phyloP scores from a whole-genome alignment of 2,888 invertebrate genomes.

The Drosophila diplacantha region DNA sequence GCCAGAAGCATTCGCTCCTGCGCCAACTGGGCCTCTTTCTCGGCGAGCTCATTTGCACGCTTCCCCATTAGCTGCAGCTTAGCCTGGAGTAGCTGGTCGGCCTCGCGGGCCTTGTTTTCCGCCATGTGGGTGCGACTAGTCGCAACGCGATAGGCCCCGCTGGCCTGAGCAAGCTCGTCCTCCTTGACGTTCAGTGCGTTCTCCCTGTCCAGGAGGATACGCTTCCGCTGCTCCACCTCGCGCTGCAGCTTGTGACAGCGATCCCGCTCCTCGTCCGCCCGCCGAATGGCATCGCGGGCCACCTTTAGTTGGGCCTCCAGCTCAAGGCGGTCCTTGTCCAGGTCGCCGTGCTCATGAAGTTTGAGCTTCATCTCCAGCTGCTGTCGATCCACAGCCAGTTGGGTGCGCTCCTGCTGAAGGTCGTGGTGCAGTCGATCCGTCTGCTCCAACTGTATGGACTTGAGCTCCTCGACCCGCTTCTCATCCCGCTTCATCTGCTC shows the following conservation, averaged over 20 bases:
- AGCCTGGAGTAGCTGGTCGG: slow-evolving; percentile 72
- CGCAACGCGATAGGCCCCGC: slow-evolving; percentile 68
- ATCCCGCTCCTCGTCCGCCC: slow-evolving; percentile 76
- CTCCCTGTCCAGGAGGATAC: slow-evolving; percentile 73
- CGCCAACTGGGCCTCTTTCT: slow-evolving; percentile 75
- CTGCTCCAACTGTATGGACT: slow-evolving; percentile 73
- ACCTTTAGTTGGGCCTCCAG: slow-evolving; percentile 75
- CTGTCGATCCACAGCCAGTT: slow-evolving; percentile 69
- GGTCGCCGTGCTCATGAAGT: slow-evolving; percentile 56
- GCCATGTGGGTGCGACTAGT: slow-evolving; percentile 68
- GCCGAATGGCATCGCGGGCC: slow-evolving; percentile 75
- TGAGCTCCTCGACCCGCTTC: slow-evolving; percentile 74
- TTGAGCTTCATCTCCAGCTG: slow-evolving; percentile 73
- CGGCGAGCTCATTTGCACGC: slow-evolving; percentile 71
- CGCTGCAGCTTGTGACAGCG: slow-evolving; percentile 74
- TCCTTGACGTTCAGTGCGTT: slow-evolving; percentile 68
- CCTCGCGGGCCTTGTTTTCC: slow-evolving; percentile 62
- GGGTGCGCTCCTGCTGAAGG: slow-evolving; percentile 74
- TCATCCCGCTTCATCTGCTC: slow-evolving; percentile 76
- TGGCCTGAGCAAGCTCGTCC: slow-evolving; percentile 73
- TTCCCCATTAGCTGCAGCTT: slow-evolving; percentile 73
- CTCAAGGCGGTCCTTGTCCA: slow-evolving; percentile 70
- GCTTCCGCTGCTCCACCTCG: slow-evolving; percentile 74
- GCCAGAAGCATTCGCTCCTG: slow-evolving; percentile 75
- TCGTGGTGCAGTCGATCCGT: slow-evolving; percentile 66